phyloP scores from a whole-genome alignment of 2,888 invertebrate species.

The Trypoxylon attenuatum region DNA sequence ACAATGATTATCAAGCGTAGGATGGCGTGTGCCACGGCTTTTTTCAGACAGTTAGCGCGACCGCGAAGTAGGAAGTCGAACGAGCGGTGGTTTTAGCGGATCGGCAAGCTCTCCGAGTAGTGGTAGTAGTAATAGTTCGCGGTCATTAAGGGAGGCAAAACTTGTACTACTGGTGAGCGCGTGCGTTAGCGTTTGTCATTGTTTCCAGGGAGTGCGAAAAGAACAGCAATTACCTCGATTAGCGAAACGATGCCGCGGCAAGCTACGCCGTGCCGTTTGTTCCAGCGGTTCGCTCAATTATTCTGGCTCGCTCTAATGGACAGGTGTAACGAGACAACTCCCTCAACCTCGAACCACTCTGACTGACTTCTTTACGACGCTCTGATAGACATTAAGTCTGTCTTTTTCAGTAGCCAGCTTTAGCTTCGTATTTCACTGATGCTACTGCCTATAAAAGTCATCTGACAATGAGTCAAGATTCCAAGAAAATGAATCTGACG shows the following conservation, averaged over 20 bases:
- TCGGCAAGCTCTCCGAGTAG: too few relatives aligned
- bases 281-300: slow-evolving; percentile 10
- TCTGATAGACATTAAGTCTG: too few relatives aligned
- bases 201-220: slow-evolving; percentile 6
- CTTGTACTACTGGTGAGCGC: too few relatives aligned
- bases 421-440: slow-evolving; percentile 1
- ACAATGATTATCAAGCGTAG: slow-evolving; percentile 35
- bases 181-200: not conserved
- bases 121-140: too few relatives aligned
- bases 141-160: too few relatives aligned
- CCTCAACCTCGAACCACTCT: not conserved
- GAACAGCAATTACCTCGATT: slow-evolving; percentile 17
- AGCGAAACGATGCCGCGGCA: slow-evolving; percentile 10
- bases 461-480: too few relatives aligned
- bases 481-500: too few relatives aligned
- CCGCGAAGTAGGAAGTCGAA: slow-evolving; percentile 20
- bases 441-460: too few relatives aligned
- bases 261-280: too few relatives aligned
- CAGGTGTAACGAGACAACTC: slow-evolving; percentile 18
- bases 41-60: slow-evolving; percentile 31
- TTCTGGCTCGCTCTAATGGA: slow-evolving; percentile 11
- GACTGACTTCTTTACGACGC: not conserved
- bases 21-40: slow-evolving; percentile 33
- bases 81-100: too few relatives aligned
- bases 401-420: too few relatives aligned